A percentile compares a stretch with the other conserved stretches of the same genome.
phyloP scores from a whole-genome alignment of 2,797 vertebrate species.

The Clarias fuscus region DNA sequence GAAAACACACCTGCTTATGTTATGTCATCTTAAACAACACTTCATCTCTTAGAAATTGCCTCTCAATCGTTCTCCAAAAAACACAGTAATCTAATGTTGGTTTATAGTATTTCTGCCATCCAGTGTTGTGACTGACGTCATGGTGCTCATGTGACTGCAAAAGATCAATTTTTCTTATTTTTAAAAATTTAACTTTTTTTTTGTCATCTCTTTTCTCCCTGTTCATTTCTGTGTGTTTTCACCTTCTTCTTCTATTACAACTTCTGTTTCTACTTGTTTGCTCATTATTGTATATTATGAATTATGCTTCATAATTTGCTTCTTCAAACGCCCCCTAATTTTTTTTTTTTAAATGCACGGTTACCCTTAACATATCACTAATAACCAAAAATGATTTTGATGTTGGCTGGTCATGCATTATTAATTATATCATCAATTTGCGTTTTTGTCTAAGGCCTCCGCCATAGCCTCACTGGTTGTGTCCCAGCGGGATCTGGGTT shows the following conservation, averaged over 20 bases:
- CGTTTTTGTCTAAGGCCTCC: slow-evolving; percentile 62
- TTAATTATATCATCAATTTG: slow-evolving; percentile 11
- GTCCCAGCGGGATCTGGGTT: slow-evolving; percentile 71
- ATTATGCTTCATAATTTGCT: background rate
- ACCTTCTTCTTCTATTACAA: background rate
- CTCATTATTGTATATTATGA: background rate
- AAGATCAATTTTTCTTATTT: too few species aligned
- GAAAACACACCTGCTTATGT: too few species aligned
- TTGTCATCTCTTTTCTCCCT: background rate
- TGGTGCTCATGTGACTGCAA: too few species aligned
- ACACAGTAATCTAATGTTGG: too few species aligned
- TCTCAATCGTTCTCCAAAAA: too few species aligned
- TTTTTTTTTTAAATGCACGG: too few species aligned
- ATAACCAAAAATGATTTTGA: background rate
- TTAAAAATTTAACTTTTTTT: background rate
- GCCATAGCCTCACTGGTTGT: slow-evolving; percentile 71
- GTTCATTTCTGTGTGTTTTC: background rate
- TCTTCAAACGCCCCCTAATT: too few species aligned
- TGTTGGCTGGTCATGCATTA: background rate
- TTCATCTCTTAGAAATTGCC: too few species aligned
- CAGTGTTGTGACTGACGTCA: too few species aligned
- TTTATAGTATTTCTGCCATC: too few species aligned
- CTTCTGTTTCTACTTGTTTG: background rate
- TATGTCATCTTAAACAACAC: too few species aligned
- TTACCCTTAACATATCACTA: background rate